phyloP scores from a whole-genome alignment of 2,888 invertebrate species.

The Melikaiella ostensackeni region DNA sequence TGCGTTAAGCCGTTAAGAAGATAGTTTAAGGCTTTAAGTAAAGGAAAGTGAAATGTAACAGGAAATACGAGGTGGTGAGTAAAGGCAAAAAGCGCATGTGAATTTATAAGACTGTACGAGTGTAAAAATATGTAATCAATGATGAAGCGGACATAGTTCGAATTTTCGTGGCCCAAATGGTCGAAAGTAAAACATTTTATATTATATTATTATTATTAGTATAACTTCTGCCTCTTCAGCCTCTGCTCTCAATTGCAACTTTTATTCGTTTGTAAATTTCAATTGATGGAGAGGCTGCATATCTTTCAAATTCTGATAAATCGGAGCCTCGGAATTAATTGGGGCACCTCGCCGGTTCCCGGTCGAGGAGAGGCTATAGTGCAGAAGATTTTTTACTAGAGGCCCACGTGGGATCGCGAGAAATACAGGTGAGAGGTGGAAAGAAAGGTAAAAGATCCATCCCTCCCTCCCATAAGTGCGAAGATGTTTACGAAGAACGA shows the following conservation, averaged over 20 bases:
- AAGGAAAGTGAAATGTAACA: no score
- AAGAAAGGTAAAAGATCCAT: constrained; percentile 68
- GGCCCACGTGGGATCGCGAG: constrained; percentile 48
- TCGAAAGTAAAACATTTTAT: no score
- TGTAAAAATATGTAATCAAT: no score
- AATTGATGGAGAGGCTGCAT: neutral
- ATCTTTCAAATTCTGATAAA: constrained; percentile 1
- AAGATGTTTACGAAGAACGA: constrained; percentile 64
- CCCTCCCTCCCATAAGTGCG: constrained; percentile 62
- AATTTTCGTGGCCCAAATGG: no score
- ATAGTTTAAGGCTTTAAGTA: no score
- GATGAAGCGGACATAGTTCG: no score
- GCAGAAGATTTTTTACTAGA: constrained; percentile 6
- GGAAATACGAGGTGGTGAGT: no score
- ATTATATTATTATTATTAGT: no score
- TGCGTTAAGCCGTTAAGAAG: no score
- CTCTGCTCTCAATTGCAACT: neutral
- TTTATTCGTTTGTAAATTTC: neutral
- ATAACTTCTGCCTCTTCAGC: neutral
- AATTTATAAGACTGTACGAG: no score
- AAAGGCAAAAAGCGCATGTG: no score
- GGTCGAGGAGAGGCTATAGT: neutral
- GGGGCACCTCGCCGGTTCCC: constrained; percentile 1
- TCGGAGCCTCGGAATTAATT: constrained; percentile 10
- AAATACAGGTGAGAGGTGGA: constrained; percentile 58